phyloP scores from a whole-genome alignment of 1,140 invertebrate species.

The Scaptomyza pallida region DNA sequence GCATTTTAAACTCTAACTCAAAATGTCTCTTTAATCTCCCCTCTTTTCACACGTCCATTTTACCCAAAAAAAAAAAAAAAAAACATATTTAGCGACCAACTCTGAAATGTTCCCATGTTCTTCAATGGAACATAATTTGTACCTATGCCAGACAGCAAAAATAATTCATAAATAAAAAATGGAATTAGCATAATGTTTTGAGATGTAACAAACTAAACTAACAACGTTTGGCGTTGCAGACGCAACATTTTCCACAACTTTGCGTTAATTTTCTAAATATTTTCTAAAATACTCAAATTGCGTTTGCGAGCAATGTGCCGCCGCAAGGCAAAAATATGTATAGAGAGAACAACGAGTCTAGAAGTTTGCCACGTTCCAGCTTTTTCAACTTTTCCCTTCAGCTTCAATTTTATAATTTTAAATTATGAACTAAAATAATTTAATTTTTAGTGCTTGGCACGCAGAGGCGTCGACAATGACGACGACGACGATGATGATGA shows the following conservation, averaged over 20 bases:
- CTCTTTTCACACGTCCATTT: background rate
- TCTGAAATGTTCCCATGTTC: conserved; percentile 4
- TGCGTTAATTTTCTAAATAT: conserved; percentile 82
- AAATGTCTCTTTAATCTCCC: background rate
- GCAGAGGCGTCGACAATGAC: conserved; percentile 50
- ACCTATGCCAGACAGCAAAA: conserved; percentile 16
- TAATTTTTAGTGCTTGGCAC: conserved; percentile 74
- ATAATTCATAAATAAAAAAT: conserved; percentile 15
- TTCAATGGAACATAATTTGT: conserved; percentile 18
- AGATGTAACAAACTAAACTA: conserved; percentile 48
- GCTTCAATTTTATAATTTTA: conserved; percentile 69
- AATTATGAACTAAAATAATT: conserved; percentile 82
- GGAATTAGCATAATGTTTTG: conserved; percentile 77
- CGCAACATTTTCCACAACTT: conserved; percentile 76
- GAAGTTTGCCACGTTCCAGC: conserved; percentile 52
- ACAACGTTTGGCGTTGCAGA: conserved; percentile 28
- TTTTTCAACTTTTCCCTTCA: conserved; percentile 33
- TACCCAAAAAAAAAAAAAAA: background rate
- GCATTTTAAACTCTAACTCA: background rate
- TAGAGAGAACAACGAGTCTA: conserved; percentile 27
- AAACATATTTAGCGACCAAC: conserved; percentile 7
- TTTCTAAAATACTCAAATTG: conserved; percentile 74
- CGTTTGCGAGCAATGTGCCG: conserved; percentile 50
- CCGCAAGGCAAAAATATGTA: conserved; percentile 46
- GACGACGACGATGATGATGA: conserved; percentile 14